Evolutionary conservation across 2,113 vertebrate species (phyloP).

Genomic region (Laterallus jamaicensis): DNA sequence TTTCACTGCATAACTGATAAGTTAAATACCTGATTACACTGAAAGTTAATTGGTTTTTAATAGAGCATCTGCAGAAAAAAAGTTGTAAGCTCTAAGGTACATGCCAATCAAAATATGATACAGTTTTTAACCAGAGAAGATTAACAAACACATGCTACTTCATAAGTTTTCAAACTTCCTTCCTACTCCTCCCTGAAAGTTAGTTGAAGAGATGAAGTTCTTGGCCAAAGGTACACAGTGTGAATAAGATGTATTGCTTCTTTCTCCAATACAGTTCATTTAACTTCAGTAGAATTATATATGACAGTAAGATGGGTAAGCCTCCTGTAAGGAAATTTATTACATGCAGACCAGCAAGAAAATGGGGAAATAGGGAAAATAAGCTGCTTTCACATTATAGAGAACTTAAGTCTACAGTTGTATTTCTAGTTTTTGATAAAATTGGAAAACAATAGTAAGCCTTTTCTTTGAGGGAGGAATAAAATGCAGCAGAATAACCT

Average conservation of each 20-base stretch:
- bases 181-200: neutral
- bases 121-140: slow-evolving; percentile 2
- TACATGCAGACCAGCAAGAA: neutral
- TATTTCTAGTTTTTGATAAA: neutral
- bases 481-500: neutral
- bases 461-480: neutral
- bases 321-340: neutral
- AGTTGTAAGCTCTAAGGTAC: neutral
- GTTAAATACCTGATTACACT: slow-evolving; percentile 52
- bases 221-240: neutral
- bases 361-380: neutral
- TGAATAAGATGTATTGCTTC: neutral
- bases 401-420: neutral
- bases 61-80: neutral
- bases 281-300: neutral
- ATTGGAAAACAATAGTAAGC: neutral
- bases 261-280: neutral
- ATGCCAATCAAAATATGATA: slow-evolving; percentile 30
- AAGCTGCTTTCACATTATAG: neutral
- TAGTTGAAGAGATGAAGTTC: neutral
- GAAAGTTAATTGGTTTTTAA: slow-evolving; percentile 60
- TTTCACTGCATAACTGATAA: slow-evolving; percentile 43
- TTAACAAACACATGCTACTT: slow-evolving; percentile 12
- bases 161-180: neutral
- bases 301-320: neutral